These are phyloP conservation scores for Uria aalge DNA, from an alignment of 2,113 vertebrate species.

Conservation along the genomic window DNA sequence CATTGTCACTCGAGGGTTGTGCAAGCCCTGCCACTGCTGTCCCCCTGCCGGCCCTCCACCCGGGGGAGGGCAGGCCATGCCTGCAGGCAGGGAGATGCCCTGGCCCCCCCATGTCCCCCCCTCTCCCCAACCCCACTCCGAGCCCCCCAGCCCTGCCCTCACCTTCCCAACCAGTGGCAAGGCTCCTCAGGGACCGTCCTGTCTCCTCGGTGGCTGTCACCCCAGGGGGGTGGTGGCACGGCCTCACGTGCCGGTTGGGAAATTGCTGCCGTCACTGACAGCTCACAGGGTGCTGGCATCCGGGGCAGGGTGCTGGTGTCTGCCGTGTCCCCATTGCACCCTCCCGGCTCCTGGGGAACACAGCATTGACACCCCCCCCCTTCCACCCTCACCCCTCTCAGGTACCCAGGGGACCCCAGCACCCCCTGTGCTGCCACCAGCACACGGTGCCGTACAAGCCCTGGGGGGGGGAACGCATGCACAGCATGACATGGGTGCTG, in stretches of 20 bases:
- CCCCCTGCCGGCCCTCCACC: not conserved
- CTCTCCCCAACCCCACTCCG: fast-evolving
- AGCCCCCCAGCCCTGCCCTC: not conserved
- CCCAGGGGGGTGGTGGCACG: not conserved
- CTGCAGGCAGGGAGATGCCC: not conserved
- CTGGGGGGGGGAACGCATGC: not conserved
- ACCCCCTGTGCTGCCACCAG: not conserved
- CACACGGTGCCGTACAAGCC: not conserved
- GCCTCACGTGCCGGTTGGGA: not conserved
- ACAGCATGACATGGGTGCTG: fast-evolving
- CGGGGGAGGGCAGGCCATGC: fast-evolving
- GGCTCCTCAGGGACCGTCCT: not conserved
- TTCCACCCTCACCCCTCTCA: not conserved
- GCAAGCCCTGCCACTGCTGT: not conserved
- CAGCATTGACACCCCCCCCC: not conserved
- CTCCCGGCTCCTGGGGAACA: not conserved
- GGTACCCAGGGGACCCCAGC: not conserved
- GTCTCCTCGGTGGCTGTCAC: not conserved
- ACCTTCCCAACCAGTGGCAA: not conserved
- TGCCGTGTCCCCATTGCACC: fast-evolving
- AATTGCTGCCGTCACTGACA: not conserved
- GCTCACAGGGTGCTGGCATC: not conserved
- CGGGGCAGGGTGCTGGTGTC: not conserved
- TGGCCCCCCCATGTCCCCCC: not conserved
- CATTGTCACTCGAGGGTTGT: not conserved